Percentiles rank a stretch among this genome's conserved stretches.
Evolutionary conservation across 2,797 vertebrate genomes (phyloP).

Genomic region (Eulemur coronatus): DNA sequence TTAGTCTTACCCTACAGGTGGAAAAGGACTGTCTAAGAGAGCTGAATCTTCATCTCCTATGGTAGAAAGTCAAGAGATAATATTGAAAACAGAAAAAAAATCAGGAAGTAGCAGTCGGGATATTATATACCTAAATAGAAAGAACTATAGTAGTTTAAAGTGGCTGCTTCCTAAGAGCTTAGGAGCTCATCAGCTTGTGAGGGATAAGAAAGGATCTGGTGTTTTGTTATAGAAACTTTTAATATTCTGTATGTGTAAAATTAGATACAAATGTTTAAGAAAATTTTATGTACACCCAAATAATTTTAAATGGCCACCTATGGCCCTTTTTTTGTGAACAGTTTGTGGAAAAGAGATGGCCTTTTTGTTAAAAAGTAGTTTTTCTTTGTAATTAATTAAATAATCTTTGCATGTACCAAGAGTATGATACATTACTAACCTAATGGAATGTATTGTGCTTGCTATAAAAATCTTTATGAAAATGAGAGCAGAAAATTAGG

Average conservation of each 20-base stretch:
- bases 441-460: neutral
- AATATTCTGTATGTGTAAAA: neutral
- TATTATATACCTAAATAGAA: neutral
- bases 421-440: conserved; percentile 40
- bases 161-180: neutral
- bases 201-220: neutral
- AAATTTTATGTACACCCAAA: conserved; percentile 24
- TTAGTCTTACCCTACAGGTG: neutral
- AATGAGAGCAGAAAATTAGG: conserved; percentile 44
- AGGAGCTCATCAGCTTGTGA: neutral
- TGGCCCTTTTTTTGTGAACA: conserved; percentile 1
- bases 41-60: neutral
- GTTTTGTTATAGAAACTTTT: conserved; percentile 5
- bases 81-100: neutral
- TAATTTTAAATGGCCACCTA: conserved; percentile 30
- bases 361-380: neutral
- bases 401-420: conserved; percentile 27
- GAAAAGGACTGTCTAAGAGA: neutral
- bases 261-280: neutral
- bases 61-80: neutral
- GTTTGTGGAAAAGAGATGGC: neutral
- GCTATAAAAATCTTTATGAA: conserved; percentile 58
- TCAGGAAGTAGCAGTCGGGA: neutral
- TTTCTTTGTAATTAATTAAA: conserved; percentile 65
- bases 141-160: neutral